A percentile compares a stretch with the other conserved stretches of the same genome.
Evolutionary conservation across 2,113 vertebrate genomes (phyloP).

Genomic region (Callopanchax toddi): DNA sequence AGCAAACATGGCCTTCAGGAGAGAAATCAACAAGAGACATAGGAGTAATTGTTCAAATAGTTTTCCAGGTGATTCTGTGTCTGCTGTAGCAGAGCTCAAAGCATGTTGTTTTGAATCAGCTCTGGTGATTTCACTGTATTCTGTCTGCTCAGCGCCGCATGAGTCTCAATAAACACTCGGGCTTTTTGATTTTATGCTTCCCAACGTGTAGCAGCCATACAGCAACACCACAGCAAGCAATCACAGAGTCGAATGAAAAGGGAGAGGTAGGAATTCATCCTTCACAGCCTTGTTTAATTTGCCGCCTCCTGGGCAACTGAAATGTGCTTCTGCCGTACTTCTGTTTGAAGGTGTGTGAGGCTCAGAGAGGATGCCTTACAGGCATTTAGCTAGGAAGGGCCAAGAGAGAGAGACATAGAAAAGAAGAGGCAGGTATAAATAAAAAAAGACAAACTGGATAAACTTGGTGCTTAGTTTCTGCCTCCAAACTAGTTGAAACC

Average conservation of each 20-base stretch:
- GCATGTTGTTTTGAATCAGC: conserved; percentile 54
- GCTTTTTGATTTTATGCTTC: conserved; percentile 70
- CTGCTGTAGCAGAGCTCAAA: conserved; percentile 22
- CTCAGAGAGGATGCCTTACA: conserved; percentile 41
- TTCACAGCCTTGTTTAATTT: conserved; percentile 69
- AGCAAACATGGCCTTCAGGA: conserved; percentile 11
- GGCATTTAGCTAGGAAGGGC: conserved; percentile 21
- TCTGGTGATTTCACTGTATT: conserved; percentile 57
- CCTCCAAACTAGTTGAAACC: conserved; percentile 45
- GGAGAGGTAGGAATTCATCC: conserved; percentile 52
- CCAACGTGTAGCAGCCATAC: conserved; percentile 59
- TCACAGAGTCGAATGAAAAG: conserved; percentile 71
- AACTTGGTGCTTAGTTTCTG: conserved; percentile 39
- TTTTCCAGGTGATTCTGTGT: conserved; percentile 40
- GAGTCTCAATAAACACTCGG: conserved; percentile 62
- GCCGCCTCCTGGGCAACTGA: conserved; percentile 59
- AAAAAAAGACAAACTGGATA: conserved; percentile 57
- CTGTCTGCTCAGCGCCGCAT: conserved; percentile 52
- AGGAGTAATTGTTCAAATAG: conserved; percentile 23
- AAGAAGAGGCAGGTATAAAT: not conserved
- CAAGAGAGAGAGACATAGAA: not conserved
- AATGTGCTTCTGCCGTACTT: conserved; percentile 46
- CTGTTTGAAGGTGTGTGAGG: conserved; percentile 55
- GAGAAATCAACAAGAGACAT: conserved; percentile 39
- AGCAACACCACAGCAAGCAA: conserved; percentile 50